Conservation (phyloP, 2,888 invertebrate species). For the Folsomia manolachei region DNA sequence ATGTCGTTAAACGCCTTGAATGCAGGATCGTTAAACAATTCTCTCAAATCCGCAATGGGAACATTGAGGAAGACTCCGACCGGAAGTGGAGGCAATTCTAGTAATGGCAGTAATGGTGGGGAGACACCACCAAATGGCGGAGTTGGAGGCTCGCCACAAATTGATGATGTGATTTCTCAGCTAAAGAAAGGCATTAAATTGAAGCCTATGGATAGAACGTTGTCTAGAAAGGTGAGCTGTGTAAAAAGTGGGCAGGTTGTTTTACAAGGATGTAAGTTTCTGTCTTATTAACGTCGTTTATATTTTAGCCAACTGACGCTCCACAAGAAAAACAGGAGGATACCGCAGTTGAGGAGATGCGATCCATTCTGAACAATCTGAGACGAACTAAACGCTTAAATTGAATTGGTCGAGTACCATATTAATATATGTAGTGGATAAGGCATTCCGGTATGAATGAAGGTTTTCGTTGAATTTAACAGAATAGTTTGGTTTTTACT, state of each 20-base stretch:
- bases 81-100: background rate
- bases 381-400: conserved; percentile 33
- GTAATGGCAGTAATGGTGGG: conserved; percentile 9
- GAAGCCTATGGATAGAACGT: conserved; percentile 37
- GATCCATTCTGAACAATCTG: conserved; percentile 43
- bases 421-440: no score
- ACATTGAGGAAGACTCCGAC: conserved; percentile 27
- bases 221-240: conserved; percentile 36
- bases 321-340: conserved; percentile 17
- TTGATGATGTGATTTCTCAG: conserved; percentile 46
- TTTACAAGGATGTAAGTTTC: no score
- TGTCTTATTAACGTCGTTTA: conserved; percentile 12
- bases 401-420: no score
- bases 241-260: no score
- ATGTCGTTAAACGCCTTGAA: background rate
- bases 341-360: conserved; percentile 42
- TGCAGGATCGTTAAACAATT: conserved; percentile 23
- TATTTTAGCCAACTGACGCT: conserved; percentile 22
- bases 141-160: conserved; percentile 30
- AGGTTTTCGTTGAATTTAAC: no score
- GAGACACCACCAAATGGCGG: conserved; percentile 30
- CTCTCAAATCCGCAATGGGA: conserved; percentile 30
- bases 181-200: conserved; percentile 47
- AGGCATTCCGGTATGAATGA: no score
- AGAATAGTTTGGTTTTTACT: no score